Percentiles rank a stretch among this genome's conserved stretches.
These are phyloP conservation scores for Catocala sponsa DNA, from an alignment of 2,888 invertebrate genomes.

Conservation along the genomic window DNA sequence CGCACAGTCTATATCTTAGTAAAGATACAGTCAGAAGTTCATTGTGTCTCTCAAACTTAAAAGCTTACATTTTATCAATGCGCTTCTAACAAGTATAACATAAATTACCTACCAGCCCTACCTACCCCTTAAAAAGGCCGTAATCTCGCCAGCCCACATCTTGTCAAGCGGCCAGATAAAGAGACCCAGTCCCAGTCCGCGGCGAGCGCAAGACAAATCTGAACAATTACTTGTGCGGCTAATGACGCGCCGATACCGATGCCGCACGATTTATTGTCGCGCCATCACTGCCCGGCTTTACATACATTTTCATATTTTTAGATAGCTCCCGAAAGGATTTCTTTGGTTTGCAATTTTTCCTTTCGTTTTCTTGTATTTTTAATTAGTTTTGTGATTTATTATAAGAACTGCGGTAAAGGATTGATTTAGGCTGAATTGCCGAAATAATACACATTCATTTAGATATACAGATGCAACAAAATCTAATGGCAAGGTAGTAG, in stretches of 20 bases:
- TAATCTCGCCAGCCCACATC: conserved; percentile 67
- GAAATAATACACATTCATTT: no score
- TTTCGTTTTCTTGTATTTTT: conserved; percentile 26
- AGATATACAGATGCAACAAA: no score
- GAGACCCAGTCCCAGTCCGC: conserved; percentile 60
- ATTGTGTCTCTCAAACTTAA: not conserved
- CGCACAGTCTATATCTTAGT: no score
- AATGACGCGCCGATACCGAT: conserved; percentile 80
- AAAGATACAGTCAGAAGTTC: no score
- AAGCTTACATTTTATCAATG: conserved; percentile 10
- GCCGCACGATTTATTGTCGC: conserved; percentile 78
- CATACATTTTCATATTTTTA: conserved; percentile 81
- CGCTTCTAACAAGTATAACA: not conserved
- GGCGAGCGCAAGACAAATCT: conserved; percentile 74
- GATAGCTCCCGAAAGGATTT: conserved; percentile 72
- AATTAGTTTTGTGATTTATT: conserved; percentile 40
- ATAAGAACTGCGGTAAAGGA: not conserved
- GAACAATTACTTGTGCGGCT: conserved; percentile 79
- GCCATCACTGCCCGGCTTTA: conserved; percentile 74
- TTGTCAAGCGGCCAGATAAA: conserved; percentile 68
- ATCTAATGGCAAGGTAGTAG: no score
- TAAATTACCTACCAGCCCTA: conserved; percentile 4
- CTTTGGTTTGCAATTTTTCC: conserved; percentile 48
- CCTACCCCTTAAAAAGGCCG: conserved; percentile 24
- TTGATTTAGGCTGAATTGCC: not conserved